Base-by-base conservation (phyloP, 2,888 invertebrate genomes). In the Agrotis clavis region DNA sequence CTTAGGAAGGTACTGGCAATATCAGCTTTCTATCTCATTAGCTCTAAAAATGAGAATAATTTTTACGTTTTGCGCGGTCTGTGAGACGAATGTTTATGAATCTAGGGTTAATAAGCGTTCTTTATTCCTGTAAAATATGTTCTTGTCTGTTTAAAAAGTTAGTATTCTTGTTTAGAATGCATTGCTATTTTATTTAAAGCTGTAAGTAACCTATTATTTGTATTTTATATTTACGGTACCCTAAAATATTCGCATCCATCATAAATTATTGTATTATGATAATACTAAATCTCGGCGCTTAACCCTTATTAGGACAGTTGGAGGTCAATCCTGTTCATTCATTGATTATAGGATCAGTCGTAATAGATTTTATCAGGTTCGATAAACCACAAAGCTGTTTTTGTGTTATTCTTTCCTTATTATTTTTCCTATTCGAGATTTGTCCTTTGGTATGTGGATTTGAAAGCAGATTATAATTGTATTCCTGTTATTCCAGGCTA, bases 251-350 rank as follows among this genome's bases (percentile, higher is more conserved):
- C 14, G 25, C 19, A n/a, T 21, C 21, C 4, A 41, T 60, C 14
- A 35, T 19, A 25, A 68, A 53, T 65, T 6, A 64, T 63, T 13
- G n/a, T 35, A 53, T 65, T 7, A 64, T 63, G 7, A 41, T 35
- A 18, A 9, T 18, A 5, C 7, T 13, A 19, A 56, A 61, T 35
- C 11, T 21, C 45, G 74, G 74, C 74, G 76, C 74, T 50, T 21
- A 4, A 4, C 56, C 30, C n/a, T 19, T 19, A 14, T 35, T 18
- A 18, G 50, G 35, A 18, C 14, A 1, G 21, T 7, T 47, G 18
- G n/a, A 68, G 61, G 76, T 67, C 68, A 75, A 19, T 57, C 13
- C 4, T 21, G 30, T 13, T 50, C 48, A 67, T 75, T 67, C 21
- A 19, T 45, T 3, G 21, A 18, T n/a, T 67, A 60, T 21, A 65